These are phyloP conservation scores for Lagria hirta DNA, from an alignment of 2,888 invertebrate genomes.

Conservation along the genomic window DNA sequence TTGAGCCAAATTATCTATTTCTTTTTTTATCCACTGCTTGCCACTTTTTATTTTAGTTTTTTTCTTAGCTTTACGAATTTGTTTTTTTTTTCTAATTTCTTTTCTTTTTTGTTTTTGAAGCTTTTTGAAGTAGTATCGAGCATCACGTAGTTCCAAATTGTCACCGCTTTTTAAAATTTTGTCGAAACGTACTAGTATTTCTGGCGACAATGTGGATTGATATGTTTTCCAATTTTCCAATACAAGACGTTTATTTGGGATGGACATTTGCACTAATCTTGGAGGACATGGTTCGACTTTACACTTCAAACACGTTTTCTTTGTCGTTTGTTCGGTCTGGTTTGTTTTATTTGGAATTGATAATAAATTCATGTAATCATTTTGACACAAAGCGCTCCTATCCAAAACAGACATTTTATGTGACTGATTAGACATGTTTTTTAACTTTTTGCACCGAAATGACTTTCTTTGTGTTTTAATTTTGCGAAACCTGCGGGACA, in stretches of 20 bases:
- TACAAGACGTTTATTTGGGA: constrained; percentile 42
- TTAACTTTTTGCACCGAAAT: background rate
- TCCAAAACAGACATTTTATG: constrained; percentile 14
- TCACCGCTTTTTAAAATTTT: constrained; percentile 44
- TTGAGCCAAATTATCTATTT: constrained; percentile 30
- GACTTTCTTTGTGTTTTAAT: constrained; percentile 20
- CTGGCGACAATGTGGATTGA: constrained; percentile 35
- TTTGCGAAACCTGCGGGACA: constrained; percentile 22
- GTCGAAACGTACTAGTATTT: constrained; percentile 40
- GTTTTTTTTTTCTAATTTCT: constrained; percentile 26
- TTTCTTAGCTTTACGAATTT: constrained; percentile 23
- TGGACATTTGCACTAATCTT: constrained; percentile 42
- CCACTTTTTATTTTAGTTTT: constrained; percentile 28
- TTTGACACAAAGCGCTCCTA: constrained; percentile 36
- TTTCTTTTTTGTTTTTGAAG: constrained; percentile 37
- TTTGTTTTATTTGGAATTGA: constrained; percentile 30
- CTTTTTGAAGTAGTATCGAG: constrained; percentile 44
- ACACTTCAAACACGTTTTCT: constrained; percentile 23
- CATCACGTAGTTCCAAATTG: constrained; percentile 44
- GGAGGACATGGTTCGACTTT: constrained; percentile 43
- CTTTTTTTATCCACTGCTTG: constrained; percentile 30
- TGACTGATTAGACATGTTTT: constrained; percentile 2
- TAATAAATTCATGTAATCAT: constrained; percentile 40
- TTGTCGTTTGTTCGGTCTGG: background rate
- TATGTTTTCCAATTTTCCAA: constrained; percentile 43